Evolutionary conservation across 2,888 invertebrate species (phyloP), one percentile per base, ranked within the genome.

Genomic region (Drosophila hamatofila): DNA sequence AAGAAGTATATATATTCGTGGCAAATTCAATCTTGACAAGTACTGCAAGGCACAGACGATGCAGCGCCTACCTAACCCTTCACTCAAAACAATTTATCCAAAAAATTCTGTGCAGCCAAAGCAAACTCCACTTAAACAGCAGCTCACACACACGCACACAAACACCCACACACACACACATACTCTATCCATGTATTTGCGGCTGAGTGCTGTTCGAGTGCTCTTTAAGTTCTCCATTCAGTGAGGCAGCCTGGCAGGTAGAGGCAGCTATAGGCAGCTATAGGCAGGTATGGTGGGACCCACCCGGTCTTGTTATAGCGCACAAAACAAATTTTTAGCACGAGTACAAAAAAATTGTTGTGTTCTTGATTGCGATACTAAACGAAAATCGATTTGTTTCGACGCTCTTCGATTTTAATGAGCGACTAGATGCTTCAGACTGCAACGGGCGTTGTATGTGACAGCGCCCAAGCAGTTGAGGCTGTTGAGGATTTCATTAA

Each of bases 11-110:
- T 66, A 64, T 79, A 71, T 79, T 75, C 86, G 76, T 79, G 77
- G 72, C 82, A 89, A 86, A 88, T 88, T 85, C 88, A 89, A 88
- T 89, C 87, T 88, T 88, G 87, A 87, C 87, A 89, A 87, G 89
- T 84, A 88, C 86, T 82, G 89, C 85, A 86, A 84, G 83, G 82
- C 89, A 70, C 84, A 83, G 80, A 69, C 72, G 75, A 54, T 63
- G 59, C 30, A 52, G 44, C 25, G 55, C 48, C 61, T 51, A 30
- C 33, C 33, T n/a, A 42, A n/a, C 58, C 68, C 52, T 63, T 42
- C 71, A 70, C 52, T 78, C 78, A 54, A 54, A 70, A 64, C 79
- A 71, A 71, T 78, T 75, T 72, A 52, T 27, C 69, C 77, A 11
- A 76, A 49, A 30, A 76, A 70, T 71, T 62, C 65, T 74, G 49